Base-by-base conservation (phyloP, 2,113 vertebrate genomes). In the Dolichotis patagonum region DNA sequence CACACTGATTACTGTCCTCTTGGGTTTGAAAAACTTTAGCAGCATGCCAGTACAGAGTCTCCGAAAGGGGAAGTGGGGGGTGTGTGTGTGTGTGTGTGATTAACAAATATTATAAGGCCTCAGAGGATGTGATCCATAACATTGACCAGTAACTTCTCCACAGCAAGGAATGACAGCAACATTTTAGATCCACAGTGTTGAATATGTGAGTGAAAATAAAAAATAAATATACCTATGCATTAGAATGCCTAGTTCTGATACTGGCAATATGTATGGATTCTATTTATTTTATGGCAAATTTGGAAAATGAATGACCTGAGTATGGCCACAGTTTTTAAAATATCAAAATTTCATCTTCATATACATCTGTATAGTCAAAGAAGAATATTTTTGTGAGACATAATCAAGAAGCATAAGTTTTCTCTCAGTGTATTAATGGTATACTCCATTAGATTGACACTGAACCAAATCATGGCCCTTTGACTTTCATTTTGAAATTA, bases 401-500 rank as follows among this genome's bases (percentile, higher is more conserved):
- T 58, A 58, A 35, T 56, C 22, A 41, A 93, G 52, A 93, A 94
- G 22, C 38, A 52, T 14, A 30, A 28, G 5, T 17, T 46, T 96
- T 88, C 43, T 78, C 92, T 69, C 8, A 90, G 28, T 32, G 4
- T 91, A 38, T 78, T 82, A 58, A 81, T 85, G 58, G n/a, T 62
- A 19, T 32, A 41, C 69, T 82, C 9, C 77, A 35, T 92, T 91
- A 83, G 26, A 87, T 87, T 85, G 91, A 92, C 49, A 49, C 28
- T 41, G 9, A 78, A 67, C 10, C 7, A 92, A 92, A 91, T 17
- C n/a, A 85, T 62, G 86, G 28, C 73, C 46, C 11, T 95, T 94
- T 93, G 69, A 81, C 85, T 92, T 96, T 82, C 38, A 38, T 91
- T 95, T 94, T 82, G 89, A 87, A 85, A 85, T 85, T 28, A 88